Percentiles rank a stretch among this genome's conserved stretches.
Conservation (phyloP, 2,888 invertebrate species). For the Taphrorychus bicolor region DNA sequence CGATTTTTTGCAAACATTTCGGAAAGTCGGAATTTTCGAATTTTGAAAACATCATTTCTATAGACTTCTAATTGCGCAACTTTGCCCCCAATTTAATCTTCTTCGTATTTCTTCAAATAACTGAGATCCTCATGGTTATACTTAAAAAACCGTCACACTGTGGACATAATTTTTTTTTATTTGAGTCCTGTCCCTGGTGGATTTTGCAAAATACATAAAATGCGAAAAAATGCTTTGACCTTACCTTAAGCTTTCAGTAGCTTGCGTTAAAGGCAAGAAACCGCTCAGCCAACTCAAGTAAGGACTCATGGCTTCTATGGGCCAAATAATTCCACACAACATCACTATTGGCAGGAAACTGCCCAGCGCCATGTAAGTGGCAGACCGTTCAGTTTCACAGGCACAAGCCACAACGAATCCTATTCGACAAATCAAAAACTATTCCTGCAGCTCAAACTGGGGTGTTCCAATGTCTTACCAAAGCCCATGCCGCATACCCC, state of each 20-base stretch:
- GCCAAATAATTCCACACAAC: constrained; percentile 93
- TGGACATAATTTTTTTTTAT: too few species aligned
- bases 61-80: too few species aligned
- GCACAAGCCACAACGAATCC: constrained; percentile 83
- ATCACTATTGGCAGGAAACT: constrained; percentile 86
- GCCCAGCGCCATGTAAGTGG: constrained; percentile 85
- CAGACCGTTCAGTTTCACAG: constrained; percentile 83
- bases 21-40: too few species aligned
- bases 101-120: too few species aligned
- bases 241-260: constrained; percentile 82
- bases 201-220: not conserved
- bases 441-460: not conserved
- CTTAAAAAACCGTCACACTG: too few species aligned
- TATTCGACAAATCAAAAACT: constrained; percentile 55
- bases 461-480: constrained; percentile 54
- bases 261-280: constrained; percentile 84
- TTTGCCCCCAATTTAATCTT: too few species aligned
- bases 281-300: constrained; percentile 72
- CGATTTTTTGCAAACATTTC: too few species aligned
- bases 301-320: constrained; percentile 89
- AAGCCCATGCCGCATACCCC: constrained; percentile 95
- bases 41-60: too few species aligned
- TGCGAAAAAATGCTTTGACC: not conserved
- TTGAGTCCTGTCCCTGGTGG: too few species aligned
- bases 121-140: too few species aligned